These are phyloP conservation scores for Molorchus minor DNA, from an alignment of 2,888 invertebrate species.

Conservation along the genomic window DNA sequence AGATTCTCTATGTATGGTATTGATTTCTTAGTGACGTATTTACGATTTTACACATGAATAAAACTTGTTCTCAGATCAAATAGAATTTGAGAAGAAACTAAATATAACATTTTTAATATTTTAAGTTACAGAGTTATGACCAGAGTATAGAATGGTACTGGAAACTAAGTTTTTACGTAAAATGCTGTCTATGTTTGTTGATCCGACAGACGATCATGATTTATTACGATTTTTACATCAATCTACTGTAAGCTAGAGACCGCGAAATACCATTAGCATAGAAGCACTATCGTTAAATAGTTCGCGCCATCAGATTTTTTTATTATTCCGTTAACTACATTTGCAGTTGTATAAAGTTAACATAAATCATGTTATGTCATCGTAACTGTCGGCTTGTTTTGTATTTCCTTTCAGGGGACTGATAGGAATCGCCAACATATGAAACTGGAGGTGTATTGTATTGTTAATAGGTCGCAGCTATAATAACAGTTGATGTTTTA, in stretches of 20 bases:
- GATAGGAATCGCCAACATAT: slow-evolving; percentile 21
- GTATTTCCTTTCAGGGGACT: slow-evolving; percentile 15
- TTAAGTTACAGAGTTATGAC: background rate
- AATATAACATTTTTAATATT: background rate
- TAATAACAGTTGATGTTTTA: background rate
- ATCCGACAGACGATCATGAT: too few species aligned
- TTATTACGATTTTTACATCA: background rate
- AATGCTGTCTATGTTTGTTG: too few species aligned
- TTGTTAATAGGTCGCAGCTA: background rate
- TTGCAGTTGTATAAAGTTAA: background rate
- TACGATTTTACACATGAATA: background rate
- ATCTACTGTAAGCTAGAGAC: background rate
- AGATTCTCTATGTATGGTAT: too few species aligned
- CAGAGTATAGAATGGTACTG: background rate
- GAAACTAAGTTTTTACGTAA: background rate
- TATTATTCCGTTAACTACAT: background rate
- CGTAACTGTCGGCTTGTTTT: slow-evolving; percentile 10
- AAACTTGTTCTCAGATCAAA: background rate
- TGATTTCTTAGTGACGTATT: too few species aligned
- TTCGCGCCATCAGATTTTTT: background rate
- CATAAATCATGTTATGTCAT: slow-evolving; percentile 16
- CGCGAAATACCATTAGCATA: slow-evolving; percentile 9
- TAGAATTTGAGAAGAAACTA: background rate
- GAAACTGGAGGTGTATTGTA: background rate
- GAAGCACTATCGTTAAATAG: background rate